Evolutionary conservation across 2,888 invertebrate species (phyloP).

Genomic region (Anthophora plumipes): DNA sequence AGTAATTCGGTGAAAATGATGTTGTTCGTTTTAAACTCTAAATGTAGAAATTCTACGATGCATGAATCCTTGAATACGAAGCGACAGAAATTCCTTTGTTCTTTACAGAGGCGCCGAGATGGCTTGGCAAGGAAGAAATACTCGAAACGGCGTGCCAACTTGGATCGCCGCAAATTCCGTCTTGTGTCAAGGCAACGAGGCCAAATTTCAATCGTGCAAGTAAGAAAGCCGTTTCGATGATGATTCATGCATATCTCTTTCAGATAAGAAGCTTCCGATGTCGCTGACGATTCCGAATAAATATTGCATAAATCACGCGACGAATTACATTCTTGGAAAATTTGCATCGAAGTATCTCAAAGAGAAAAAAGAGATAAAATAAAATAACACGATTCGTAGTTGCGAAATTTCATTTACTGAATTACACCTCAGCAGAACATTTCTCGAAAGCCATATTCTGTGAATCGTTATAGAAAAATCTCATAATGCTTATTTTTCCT

Average conservation of each 20-base stretch:
- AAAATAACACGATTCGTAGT: background rate
- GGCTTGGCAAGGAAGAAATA: conserved; percentile 85
- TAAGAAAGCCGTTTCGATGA: conserved; percentile 54
- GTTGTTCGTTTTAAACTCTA: background rate
- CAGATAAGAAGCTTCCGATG: conserved; percentile 8
- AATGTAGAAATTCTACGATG: background rate
- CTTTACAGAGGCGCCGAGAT: conserved; percentile 85
- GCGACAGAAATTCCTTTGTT: conserved; percentile 17
- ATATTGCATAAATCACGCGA: background rate
- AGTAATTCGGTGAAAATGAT: background rate
- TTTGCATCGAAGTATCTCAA: background rate
- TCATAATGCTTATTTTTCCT: no score
- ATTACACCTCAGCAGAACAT: background rate
- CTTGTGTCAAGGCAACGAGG: conserved; percentile 83
- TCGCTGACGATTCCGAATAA: background rate
- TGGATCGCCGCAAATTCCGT: conserved; percentile 83
- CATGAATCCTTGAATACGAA: background rate
- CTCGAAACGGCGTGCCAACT: conserved; percentile 72
- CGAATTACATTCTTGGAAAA: no score
- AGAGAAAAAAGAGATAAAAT: no score
- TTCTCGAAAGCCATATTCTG: background rate
- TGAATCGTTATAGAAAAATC: background rate
- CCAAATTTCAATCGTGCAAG: conserved; percentile 83
- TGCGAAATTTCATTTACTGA: background rate
- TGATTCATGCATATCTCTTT: background rate